Percentiles rank a stretch among this genome's conserved stretches.
phyloP scores from a whole-genome alignment of 2,888 invertebrate genomes.

The Cactoblastis cactorum region DNA sequence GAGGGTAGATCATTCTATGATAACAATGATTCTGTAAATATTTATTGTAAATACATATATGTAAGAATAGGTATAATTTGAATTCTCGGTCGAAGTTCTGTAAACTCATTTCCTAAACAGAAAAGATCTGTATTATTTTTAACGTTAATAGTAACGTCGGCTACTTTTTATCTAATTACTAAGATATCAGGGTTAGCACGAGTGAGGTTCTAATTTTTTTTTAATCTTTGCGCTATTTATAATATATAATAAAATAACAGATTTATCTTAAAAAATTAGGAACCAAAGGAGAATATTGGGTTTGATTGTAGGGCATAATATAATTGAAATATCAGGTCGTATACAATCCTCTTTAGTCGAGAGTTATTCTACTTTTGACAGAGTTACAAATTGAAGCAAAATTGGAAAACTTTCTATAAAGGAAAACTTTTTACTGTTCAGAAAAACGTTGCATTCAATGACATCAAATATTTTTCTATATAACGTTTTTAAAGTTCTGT shows the following conservation, averaged over 20 bases:
- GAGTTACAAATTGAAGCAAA: conserved; percentile 5
- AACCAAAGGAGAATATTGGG: neutral
- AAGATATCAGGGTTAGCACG: too few species aligned
- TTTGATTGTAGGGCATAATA: neutral
- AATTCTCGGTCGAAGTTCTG: too few species aligned
- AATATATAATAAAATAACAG: neutral
- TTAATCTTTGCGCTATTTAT: too few species aligned
- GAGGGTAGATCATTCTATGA: too few species aligned
- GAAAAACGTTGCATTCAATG: conserved; percentile 5
- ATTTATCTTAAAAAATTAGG: neutral
- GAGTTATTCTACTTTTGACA: conserved; percentile 7
- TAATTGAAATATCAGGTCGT: neutral
- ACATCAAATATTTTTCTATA: neutral
- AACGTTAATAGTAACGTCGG: too few species aligned
- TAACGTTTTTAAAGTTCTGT: neutral
- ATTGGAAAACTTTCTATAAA: conserved; percentile 7
- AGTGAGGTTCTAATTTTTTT: too few species aligned
- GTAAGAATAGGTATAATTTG: too few species aligned
- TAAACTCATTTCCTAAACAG: too few species aligned
- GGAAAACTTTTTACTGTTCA: conserved; percentile 2
- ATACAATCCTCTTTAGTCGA: conserved; percentile 2
- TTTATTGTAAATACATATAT: too few species aligned
- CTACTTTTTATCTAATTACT: too few species aligned
- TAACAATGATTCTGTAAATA: too few species aligned
- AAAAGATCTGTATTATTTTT: too few species aligned